Evolutionary conservation across 2,113 vertebrate species (phyloP).

Genomic region (Bothrops jararaca): DNA sequence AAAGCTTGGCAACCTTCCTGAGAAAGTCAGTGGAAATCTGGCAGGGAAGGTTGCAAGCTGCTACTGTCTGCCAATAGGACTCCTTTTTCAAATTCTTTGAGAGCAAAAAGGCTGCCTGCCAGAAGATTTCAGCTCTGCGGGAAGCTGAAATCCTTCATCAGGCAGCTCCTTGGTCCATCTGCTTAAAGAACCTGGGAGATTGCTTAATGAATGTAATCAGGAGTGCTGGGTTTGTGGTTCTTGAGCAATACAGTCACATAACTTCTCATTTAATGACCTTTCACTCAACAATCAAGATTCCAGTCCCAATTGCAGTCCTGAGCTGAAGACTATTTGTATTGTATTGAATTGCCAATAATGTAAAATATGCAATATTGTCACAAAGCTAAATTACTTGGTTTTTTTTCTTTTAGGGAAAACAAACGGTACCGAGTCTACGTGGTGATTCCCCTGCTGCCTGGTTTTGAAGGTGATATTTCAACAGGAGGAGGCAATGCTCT

Average conservation of each 20-base stretch:
- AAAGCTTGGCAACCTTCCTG: too few relatives aligned
- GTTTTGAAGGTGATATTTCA: constrained; percentile 94
- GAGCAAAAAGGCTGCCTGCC: not conserved
- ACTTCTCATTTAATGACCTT: not conserved
- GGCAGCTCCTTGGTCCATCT: not conserved
- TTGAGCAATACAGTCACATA: not conserved
- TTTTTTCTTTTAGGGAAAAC: constrained; percentile 73
- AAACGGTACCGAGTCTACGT: constrained; percentile 87
- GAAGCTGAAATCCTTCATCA: not conserved
- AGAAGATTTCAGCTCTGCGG: not conserved
- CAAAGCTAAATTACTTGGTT: not conserved
- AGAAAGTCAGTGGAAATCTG: not conserved
- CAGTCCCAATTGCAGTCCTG: not conserved
- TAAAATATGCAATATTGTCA: not conserved
- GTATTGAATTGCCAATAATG: not conserved
- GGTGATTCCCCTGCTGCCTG: constrained; percentile 91
- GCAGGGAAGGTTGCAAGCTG: not conserved
- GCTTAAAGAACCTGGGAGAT: not conserved
- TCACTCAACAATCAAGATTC: not conserved
- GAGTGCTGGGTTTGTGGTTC: not conserved
- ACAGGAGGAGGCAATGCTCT: constrained; percentile 91
- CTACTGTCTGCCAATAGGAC: not conserved
- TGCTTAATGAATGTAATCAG: not conserved
- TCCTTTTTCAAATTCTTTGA: too few relatives aligned
- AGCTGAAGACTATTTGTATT: not conserved